Conservation (phyloP, 2,113 vertebrate genomes). For the Callorhinus ursinus region DNA sequence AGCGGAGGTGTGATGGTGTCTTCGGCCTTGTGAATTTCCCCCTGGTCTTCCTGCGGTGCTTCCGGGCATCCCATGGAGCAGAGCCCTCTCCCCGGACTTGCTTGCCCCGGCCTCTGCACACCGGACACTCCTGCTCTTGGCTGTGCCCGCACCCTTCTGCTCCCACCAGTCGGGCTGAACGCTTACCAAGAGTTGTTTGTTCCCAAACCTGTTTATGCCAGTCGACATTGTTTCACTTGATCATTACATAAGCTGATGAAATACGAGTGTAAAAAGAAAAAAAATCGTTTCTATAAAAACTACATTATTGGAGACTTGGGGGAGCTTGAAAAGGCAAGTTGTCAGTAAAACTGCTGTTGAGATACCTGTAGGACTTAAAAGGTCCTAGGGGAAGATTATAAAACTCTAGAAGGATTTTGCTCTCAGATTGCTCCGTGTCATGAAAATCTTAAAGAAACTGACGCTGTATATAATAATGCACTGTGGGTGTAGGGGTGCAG, state of each 20-base stretch:
- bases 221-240: not conserved
- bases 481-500: not conserved
- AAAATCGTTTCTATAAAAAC: not conserved
- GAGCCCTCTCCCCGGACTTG: no score
- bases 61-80: not conserved
- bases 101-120: not conserved
- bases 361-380: not conserved
- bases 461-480: not conserved
- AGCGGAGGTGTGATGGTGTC: not conserved
- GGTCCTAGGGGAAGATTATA: not conserved
- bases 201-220: not conserved
- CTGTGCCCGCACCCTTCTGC: not conserved
- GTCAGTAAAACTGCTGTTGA: not conserved
- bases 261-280: not conserved
- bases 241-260: not conserved
- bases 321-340: not conserved
- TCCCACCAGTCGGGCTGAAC: not conserved
- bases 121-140: accelerated
- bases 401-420: not conserved
- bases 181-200: not conserved
- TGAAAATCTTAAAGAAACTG: not conserved
- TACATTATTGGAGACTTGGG: not conserved
- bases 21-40: not conserved
- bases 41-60: not conserved
- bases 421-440: not conserved